phyloP scores from a whole-genome alignment of 2,888 invertebrate genomes.

The Pollenia angustigena region DNA sequence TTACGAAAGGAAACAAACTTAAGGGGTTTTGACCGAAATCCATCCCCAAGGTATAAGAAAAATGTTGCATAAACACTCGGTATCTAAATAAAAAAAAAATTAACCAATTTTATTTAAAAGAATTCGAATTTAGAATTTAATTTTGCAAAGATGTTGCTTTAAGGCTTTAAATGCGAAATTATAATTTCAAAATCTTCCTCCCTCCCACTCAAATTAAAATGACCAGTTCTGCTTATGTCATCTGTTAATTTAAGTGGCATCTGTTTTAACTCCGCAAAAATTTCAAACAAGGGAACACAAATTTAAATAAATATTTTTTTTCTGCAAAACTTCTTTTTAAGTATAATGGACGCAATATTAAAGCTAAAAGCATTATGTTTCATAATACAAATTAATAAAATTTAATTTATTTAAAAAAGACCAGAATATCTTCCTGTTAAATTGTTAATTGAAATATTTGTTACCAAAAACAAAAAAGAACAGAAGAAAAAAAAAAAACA shows the following conservation, averaged over 20 bases:
- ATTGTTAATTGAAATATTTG: conserved; percentile 44
- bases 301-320: conserved; percentile 14
- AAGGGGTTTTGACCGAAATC: too few species aligned
- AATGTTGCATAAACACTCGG: too few species aligned
- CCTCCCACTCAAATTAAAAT: too few species aligned
- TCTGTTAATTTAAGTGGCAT: conserved; percentile 7
- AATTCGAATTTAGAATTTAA: too few species aligned
- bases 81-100: too few species aligned
- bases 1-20: too few species aligned
- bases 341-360: background rate
- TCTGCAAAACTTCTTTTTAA: background rate
- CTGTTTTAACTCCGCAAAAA: conserved; percentile 1
- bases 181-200: too few species aligned
- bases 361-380: conserved; percentile 32
- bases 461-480: background rate
- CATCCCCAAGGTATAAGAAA: too few species aligned
- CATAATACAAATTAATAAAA: conserved; percentile 27
- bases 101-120: too few species aligned
- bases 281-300: background rate
- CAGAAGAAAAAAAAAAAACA: conserved; percentile 22
- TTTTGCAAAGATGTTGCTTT: too few species aligned
- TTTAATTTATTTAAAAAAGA: conserved; percentile 32
- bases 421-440: background rate
- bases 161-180: too few species aligned
- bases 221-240: too few species aligned